Percentiles rank a stretch among this genome's conserved stretches.
Evolutionary conservation across 2,888 invertebrate genomes (phyloP).

Genomic region (Scaptodrosophila latifasciaeformis): DNA sequence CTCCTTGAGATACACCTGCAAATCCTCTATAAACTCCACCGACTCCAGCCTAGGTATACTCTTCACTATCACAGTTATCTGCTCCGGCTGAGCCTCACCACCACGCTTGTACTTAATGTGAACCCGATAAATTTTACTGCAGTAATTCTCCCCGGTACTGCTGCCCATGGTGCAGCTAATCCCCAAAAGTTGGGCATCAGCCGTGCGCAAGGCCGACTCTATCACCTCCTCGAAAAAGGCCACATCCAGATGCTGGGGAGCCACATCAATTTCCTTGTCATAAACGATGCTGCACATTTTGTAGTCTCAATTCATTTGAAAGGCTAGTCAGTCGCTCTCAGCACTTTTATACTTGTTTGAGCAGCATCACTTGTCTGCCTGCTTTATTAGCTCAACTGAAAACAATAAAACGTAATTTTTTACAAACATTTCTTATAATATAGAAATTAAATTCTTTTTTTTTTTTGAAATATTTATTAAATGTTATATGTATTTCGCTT

Average conservation of each 20-base stretch:
- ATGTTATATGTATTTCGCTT: too few species aligned
- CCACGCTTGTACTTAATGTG: slow-evolving; percentile 26
- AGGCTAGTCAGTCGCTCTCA: too few species aligned
- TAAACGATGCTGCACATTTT: slow-evolving; percentile 57
- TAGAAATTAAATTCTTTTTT: too few species aligned
- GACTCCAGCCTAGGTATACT: slow-evolving; percentile 48
- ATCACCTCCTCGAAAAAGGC: slow-evolving; percentile 62
- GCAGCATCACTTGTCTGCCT: too few species aligned
- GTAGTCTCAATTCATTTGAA: too few species aligned
- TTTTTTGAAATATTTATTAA: too few species aligned
- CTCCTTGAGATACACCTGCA: slow-evolving; percentile 75
- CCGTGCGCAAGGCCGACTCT: slow-evolving; percentile 53
- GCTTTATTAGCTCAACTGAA: too few species aligned
- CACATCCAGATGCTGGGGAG: slow-evolving; percentile 49
- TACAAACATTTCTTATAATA: too few species aligned
- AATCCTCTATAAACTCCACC: slow-evolving; percentile 65
- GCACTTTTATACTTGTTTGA: too few species aligned
- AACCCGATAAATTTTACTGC: slow-evolving; percentile 68
- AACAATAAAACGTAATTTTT: too few species aligned
- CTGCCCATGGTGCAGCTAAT: slow-evolving; percentile 57
- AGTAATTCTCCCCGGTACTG: slow-evolving; percentile 69
- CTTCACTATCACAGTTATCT: slow-evolving; percentile 43
- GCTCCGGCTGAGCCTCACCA: background rate
- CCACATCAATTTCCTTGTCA: slow-evolving; percentile 39
- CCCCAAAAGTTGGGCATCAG: slow-evolving; percentile 34